Conservation (phyloP, 2,888 invertebrate genomes). For the Oeneis ivallda region DNA sequence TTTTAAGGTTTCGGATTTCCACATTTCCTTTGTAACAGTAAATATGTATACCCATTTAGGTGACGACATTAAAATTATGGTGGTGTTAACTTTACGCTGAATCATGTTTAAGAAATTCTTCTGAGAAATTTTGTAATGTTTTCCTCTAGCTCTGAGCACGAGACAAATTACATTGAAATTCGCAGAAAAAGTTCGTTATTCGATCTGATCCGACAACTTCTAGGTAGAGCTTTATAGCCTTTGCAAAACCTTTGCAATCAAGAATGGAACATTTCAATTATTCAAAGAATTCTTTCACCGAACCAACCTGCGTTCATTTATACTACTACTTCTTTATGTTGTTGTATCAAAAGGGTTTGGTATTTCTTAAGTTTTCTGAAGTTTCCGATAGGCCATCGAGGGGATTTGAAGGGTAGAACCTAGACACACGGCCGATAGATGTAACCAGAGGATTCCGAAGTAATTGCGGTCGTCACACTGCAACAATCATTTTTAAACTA, state of each 20-base stretch:
- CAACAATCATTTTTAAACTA: too few species aligned
- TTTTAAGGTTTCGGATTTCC: background rate
- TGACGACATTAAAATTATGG: background rate
- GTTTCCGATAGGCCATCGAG: background rate
- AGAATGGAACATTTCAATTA: constrained; percentile 2
- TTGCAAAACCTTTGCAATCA: constrained; percentile 2
- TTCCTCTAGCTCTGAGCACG: constrained; percentile 11
- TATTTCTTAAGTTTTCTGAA: background rate
- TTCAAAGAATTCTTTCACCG: background rate
- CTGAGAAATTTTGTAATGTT: constrained; percentile 21
- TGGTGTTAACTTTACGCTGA: constrained; percentile 3
- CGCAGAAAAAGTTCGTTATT: constrained; percentile 20
- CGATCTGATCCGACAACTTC: constrained; percentile 2
- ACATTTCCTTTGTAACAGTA: background rate
- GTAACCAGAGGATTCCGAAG: too few species aligned
- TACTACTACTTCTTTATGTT: background rate
- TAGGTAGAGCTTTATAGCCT: constrained; percentile 14
- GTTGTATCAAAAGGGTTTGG: background rate
- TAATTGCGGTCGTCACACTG: too few species aligned
- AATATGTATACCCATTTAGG: background rate
- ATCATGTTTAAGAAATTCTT: constrained; percentile 19
- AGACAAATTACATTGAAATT: constrained; percentile 17
- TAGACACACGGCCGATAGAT: background rate
- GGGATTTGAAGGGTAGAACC: background rate
- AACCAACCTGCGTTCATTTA: background rate